A percentile compares a stretch with the other conserved stretches of the same genome.
Evolutionary conservation across 2,888 invertebrate genomes (phyloP).

Genomic region (Drosophila niveifrons): DNA sequence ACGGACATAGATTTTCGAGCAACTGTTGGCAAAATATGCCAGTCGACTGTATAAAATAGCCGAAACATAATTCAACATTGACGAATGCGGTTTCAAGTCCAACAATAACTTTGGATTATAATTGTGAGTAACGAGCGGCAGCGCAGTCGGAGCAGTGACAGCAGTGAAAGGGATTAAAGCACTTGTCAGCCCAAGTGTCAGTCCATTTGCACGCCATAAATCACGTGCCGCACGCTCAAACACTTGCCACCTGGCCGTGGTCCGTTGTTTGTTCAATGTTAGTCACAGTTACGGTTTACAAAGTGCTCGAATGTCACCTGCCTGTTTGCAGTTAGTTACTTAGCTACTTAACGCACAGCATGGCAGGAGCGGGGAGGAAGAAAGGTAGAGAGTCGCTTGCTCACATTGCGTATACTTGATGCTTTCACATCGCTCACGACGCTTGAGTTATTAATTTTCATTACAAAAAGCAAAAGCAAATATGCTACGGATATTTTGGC

Average conservation of each 20-base stretch:
- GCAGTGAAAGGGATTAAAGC: constrained; percentile 21
- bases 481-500: constrained; percentile 6
- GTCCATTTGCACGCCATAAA: constrained; percentile 53
- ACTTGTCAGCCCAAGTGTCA: constrained; percentile 51
- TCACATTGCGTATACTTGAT: constrained; percentile 32
- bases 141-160: not conserved
- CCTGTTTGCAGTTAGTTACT: constrained; percentile 31
- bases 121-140: not conserved
- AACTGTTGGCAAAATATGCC: constrained; percentile 5
- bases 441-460: constrained; percentile 43
- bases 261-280: not conserved
- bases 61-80: constrained; percentile 15
- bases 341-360: constrained; percentile 16
- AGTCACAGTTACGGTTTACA: not conserved
- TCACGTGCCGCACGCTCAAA: constrained; percentile 47
- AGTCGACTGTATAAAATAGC: constrained; percentile 1
- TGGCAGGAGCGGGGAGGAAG: not conserved
- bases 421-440: constrained; percentile 1
- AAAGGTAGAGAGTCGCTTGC: no score
- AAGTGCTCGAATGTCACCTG: constrained; percentile 30
- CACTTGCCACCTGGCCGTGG: constrained; percentile 31
- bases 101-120: constrained; percentile 11
- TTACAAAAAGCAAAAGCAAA: constrained; percentile 26
- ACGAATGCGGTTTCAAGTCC: not conserved
- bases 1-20: constrained; percentile 16